Base-by-base conservation (phyloP, 2,113 vertebrate genomes). In the Elanus axillaris region DNA sequence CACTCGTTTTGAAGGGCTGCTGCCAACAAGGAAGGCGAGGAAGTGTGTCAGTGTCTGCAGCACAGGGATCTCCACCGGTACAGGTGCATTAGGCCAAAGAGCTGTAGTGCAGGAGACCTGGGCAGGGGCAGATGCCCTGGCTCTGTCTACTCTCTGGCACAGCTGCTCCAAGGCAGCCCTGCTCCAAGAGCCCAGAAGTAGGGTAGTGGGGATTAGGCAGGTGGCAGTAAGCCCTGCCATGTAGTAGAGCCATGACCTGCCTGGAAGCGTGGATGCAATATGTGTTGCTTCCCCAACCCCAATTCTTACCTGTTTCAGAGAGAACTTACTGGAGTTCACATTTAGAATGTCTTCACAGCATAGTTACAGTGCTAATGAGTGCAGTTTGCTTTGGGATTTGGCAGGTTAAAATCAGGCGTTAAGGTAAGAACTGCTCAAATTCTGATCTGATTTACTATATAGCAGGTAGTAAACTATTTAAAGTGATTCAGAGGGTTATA, bases 191-290 rank as follows among this genome's bases (percentile, higher is more conserved):
- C 67, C 47, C 38, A 0, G 68, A 8, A 22, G 13, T 4, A 8
- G 26, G 10, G 2, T 0, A 5, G 27, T 11, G 6, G 26, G 14
- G 18, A 16, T 13, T 19, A 1, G 32, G 62, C 14, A 1, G 16
- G 42, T 25, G 60, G 18, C 82, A 23, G 40, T 2, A 20, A 47
- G 32, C 43, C 68, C 43, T 11, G 48, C 19, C 10, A 31, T 17
- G 3, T 0, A 7, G 48, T 55, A 17, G 13, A 66, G 38, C 56
- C 1, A 0, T 4, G 38, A 7, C 43, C 38, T 13, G 43, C 58
- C 38, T 17, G 66, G 21, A 18, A 9, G 9, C 0, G 4, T 4
- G 38, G 12, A 0, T n/a, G 20, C 3, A 0, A 40, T 2, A 3
- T 4, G 4, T 22, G 1, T 11, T 9, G 31, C 75, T 62, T 26